Evolutionary conservation across 2,113 vertebrate genomes (phyloP).

Genomic region (Antennarius striatus): DNA sequence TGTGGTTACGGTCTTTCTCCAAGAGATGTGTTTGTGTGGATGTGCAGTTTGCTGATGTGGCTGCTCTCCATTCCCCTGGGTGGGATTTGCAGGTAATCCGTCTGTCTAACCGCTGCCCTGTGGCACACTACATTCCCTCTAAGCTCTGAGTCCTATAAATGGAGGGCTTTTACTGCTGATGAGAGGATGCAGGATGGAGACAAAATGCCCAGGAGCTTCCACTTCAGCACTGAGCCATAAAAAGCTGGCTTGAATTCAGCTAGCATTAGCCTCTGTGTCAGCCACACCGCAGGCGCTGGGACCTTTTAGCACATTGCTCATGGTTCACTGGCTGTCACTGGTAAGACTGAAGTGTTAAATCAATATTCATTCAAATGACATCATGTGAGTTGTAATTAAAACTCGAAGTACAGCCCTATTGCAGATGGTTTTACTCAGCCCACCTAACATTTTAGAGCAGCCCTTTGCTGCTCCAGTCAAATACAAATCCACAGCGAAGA

Average conservation of each 20-base stretch:
- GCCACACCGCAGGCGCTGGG: not conserved
- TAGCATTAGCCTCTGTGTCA: constrained; percentile 27
- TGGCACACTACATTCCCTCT: constrained; percentile 41
- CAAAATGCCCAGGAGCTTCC: constrained; percentile 45
- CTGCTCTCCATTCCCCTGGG: constrained; percentile 39
- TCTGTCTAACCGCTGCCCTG: constrained; percentile 51
- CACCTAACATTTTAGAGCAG: too few relatives aligned
- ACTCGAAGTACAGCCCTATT: not conserved
- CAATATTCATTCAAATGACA: constrained; percentile 2
- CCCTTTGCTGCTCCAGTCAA: too few relatives aligned
- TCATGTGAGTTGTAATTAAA: constrained; percentile 6
- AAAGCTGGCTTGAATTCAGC: constrained; percentile 33
- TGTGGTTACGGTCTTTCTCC: constrained; percentile 17
- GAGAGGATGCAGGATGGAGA: constrained; percentile 49
- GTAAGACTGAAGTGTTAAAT: not conserved
- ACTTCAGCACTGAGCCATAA: constrained; percentile 35
- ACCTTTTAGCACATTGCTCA: not conserved
- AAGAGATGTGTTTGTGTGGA: not conserved
- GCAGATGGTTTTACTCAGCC: too few relatives aligned
- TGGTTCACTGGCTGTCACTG: constrained; percentile 1
- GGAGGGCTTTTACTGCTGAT: constrained; percentile 56
- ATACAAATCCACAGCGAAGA: too few relatives aligned
- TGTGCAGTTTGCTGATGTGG: constrained; percentile 46
- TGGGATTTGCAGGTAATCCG: constrained; percentile 62
- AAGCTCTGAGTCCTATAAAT: constrained; percentile 47